Evolutionary conservation across 2,797 vertebrate species (phyloP), one percentile per base, ranked within the genome.

Genomic region (Toxotes lorentzi): DNA sequence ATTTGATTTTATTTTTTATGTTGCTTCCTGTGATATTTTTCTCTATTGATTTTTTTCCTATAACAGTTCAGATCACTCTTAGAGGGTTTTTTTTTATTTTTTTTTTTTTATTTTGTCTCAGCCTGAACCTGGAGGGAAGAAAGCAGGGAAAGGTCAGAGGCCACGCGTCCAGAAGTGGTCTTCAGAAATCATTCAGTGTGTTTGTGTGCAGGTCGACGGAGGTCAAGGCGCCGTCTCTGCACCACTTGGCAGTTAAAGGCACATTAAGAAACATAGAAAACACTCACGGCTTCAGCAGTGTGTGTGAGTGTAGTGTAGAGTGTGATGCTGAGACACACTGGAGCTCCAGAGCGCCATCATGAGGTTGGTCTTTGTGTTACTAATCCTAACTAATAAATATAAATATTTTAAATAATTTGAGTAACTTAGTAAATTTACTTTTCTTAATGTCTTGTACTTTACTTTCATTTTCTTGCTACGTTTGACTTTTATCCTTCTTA

Each of bases 171-270:
- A 65, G 47, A 79, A 83, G 82, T 74, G 84, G 8, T 81, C 78
- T 78, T 81, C 66, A 85, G 72, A 79, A 81, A 78, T 58, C 78
- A 51, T 19, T 70, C 66, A 53, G 71, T 41, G 70, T 10, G 56
- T 63, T 43, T 17, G 48, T 23, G 40, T 3, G 73, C 19, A n/a
- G 62, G 86, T 73, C 53, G 43, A 16, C 1, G 2, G 23, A 50
- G 67, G 67, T 81, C 66, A 67, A 76, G 81, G 60, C 43, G 7
- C 21, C 53, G 40, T 24, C 64, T 62, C 75, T n/a, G 68, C 79
- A 54, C 70, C 82, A 84, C 85, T 87, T 76, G 16, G 69, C 75
- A 3, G 85, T n/a, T 68, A 51, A 62, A 64, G 75, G 43, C 2
- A 12, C 56, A 63, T 80, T 56, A 59, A 65, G 50, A 73, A 70